These are phyloP conservation scores for Meloidogyne exigua DNA, from an alignment of 1,140 invertebrate genomes.

Conservation along the genomic window DNA sequence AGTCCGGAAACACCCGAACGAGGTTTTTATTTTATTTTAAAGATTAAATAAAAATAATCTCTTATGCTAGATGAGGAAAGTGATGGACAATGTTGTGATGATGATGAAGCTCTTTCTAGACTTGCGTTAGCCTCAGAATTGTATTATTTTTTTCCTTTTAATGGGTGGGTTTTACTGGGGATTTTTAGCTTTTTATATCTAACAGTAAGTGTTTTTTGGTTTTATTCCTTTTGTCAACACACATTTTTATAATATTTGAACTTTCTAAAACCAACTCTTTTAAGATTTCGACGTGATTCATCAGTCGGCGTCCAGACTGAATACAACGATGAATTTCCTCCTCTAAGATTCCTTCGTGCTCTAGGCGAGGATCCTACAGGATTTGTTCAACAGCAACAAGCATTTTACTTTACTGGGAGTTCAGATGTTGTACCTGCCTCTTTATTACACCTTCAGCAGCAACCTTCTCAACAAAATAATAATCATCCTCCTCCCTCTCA, in stretches of 20 bases:
- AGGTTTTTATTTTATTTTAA: constrained; percentile 23
- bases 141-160: background rate
- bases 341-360: constrained; percentile 33
- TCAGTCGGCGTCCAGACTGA: constrained; percentile 38
- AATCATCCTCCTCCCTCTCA: constrained; percentile 8
- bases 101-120: constrained; percentile 31
- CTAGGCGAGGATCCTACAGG: constrained; percentile 24
- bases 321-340: constrained; percentile 44
- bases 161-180: background rate
- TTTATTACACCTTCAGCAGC: background rate
- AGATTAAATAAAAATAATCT: background rate
- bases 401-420: constrained; percentile 19
- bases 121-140: constrained; percentile 32
- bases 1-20: constrained; percentile 28
- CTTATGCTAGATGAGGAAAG: constrained; percentile 29
- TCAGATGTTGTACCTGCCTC: constrained; percentile 16
- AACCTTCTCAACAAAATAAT: constrained; percentile 21
- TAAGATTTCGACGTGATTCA: constrained; percentile 13
- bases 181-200: background rate
- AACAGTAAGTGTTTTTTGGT: too few species aligned
- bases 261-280: background rate
- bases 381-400: constrained; percentile 13
- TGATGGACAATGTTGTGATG: constrained; percentile 23
- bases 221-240: too few species aligned
- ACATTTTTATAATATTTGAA: too few species aligned